Conservation (phyloP, 2,888 invertebrate genomes). For the Lobophora halterata region DNA sequence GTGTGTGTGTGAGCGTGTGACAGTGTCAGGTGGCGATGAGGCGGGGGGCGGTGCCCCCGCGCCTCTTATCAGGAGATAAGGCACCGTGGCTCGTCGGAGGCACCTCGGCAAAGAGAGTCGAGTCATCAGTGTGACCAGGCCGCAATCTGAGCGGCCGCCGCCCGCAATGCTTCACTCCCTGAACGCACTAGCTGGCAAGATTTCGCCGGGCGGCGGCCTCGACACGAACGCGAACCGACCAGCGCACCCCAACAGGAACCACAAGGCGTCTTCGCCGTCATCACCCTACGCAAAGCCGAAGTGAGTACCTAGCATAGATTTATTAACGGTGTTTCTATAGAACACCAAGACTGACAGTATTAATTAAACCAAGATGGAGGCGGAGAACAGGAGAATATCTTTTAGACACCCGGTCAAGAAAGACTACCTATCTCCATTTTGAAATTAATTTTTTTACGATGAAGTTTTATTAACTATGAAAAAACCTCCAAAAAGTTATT, state of each 20-base stretch:
- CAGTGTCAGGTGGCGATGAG: conserved; percentile 76
- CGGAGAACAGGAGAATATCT: too few species aligned
- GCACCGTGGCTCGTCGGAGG: conserved; percentile 64
- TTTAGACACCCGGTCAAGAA: too few species aligned
- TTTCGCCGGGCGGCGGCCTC: conserved; percentile 89
- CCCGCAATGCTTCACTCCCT: conserved; percentile 93
- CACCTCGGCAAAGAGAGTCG: conserved; percentile 62
- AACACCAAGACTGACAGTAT: too few species aligned
- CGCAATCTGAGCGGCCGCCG: conserved; percentile 78
- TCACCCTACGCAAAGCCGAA: conserved; percentile 77
- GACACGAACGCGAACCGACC: conserved; percentile 86
- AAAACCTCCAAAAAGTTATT: too few species aligned
- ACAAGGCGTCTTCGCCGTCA: conserved; percentile 67
- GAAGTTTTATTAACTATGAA: too few species aligned
- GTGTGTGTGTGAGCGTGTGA: conserved; percentile 56
- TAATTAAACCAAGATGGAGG: too few species aligned
- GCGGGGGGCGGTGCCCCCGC: conserved; percentile 77
- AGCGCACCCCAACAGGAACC: conserved; percentile 76
- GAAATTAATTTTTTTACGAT: too few species aligned
- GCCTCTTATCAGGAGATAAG: conserved; percentile 79
- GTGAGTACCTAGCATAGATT: conserved; percentile 59
- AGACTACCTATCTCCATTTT: too few species aligned
- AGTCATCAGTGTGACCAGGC: conserved; percentile 75
- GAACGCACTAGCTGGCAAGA: conserved; percentile 94
- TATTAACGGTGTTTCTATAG: too few species aligned